Evolutionary conservation across 2,797 vertebrate species (phyloP).

Genomic region (Siniperca scherzeri): DNA sequence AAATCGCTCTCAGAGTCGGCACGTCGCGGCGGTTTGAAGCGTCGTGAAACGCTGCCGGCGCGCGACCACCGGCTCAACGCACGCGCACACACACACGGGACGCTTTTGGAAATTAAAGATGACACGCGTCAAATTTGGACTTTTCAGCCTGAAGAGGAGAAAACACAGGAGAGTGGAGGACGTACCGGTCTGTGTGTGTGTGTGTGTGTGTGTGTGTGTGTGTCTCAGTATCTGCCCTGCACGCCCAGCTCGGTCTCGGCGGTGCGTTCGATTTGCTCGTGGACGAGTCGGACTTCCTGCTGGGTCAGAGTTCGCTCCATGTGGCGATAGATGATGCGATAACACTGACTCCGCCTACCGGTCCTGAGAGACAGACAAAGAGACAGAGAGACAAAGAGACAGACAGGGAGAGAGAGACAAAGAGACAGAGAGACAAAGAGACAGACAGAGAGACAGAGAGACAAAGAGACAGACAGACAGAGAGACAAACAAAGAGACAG

Average conservation of each 20-base stretch:
- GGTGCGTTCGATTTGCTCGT: conserved; percentile 85
- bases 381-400: background rate
- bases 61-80: background rate
- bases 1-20: background rate
- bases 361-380: conserved; percentile 81
- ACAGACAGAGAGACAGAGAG: no score
- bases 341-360: conserved; percentile 92
- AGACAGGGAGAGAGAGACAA: background rate
- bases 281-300: conserved; percentile 87
- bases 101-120: background rate
- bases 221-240: conserved; percentile 89
- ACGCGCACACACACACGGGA: no score
- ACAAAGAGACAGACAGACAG: no score
- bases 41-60: background rate
- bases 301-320: conserved; percentile 92
- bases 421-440: background rate
- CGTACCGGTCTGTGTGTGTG: background rate
- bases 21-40: background rate
- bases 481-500: no score
- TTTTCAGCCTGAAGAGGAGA: conserved; percentile 20
- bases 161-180: background rate
- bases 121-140: conserved; percentile 10
- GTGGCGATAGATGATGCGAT: conserved; percentile 93
- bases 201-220: conserved; percentile 22
- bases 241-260: conserved; percentile 89